phyloP scores from a whole-genome alignment of 2,113 vertebrate genomes.

The Mus musculus region DNA sequence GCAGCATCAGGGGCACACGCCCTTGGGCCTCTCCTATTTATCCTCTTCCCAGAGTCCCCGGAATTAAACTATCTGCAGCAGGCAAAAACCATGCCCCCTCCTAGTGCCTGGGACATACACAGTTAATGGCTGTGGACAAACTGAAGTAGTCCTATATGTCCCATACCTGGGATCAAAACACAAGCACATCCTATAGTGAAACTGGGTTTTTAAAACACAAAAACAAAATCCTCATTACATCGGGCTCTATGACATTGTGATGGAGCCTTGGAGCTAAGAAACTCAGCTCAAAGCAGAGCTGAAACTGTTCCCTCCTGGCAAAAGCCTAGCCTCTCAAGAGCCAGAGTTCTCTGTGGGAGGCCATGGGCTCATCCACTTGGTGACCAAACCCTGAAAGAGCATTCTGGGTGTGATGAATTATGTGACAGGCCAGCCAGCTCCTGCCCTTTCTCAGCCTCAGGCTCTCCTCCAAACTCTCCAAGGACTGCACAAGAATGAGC shows the following conservation, averaged over 20 bases:
- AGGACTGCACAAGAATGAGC: accelerated
- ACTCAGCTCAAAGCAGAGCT: conserved; percentile 83
- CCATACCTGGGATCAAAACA: too few species aligned
- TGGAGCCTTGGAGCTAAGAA: conserved; percentile 86
- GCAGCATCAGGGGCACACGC: too few species aligned
- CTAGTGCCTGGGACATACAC: too few species aligned
- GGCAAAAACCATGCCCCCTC: too few species aligned
- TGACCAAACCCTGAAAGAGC: accelerated
- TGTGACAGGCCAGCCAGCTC: not conserved
- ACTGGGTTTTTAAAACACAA: too few species aligned
- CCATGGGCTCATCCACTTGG: accelerated
- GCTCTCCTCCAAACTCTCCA: not conserved
- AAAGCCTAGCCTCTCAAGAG: conserved; percentile 80
- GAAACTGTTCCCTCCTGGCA: conserved; percentile 79
- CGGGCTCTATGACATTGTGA: conserved; percentile 80
- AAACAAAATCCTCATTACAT: too few species aligned
- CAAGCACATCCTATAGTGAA: too few species aligned
- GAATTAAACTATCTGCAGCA: too few species aligned
- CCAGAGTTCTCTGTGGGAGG: accelerated
- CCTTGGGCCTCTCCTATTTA: too few species aligned
- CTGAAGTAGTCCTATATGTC: too few species aligned
- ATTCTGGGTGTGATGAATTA: not conserved
- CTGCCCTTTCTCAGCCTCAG: not conserved
- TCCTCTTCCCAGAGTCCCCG: too few species aligned
- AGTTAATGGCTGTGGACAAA: too few species aligned